Evolutionary conservation across 2,888 invertebrate species (phyloP), one percentile per base, ranked within the genome.

Genomic region (Drosophila meridionalis): DNA sequence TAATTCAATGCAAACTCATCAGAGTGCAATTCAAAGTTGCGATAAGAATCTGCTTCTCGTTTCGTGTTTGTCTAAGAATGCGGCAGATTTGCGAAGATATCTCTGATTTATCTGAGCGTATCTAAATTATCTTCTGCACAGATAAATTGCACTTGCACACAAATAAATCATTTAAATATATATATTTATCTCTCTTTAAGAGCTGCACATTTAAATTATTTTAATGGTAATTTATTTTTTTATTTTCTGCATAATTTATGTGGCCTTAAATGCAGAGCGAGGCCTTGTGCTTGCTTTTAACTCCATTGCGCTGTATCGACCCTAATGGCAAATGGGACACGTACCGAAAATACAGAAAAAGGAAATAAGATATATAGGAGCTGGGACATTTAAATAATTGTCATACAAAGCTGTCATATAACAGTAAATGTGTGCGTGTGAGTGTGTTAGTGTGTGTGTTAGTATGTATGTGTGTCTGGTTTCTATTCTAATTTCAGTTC

Each of bases 331-430:
- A 34, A 40, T 26, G 50, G 34, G 34, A 59, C 59, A 59, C 59
- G 59, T 59, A 47, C 36, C 4, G 36, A 7, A 5, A 45, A 12
- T 26, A 45, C 26, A 45, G n/a, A 9, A n/a, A 14, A 30, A 43
- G 4, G 32, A 50, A 32, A 32, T 3, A 32, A 52, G 50, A 52
- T 52, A 61, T 38, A 28, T 58, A 59, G 36, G 75, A 57, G 57
- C 38, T 45, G 52, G 48, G 52, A 60, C 71, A 80, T 78, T 80
- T 67, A 62, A 81, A 73, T 79, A 73, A 79, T 77, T 81, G 69
- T 73, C 73, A 73, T 73, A 66, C 58, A 68, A 45, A 61, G 45
- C 69, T 69, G 69, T 76, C 76, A 70, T 70, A 64, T 12, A 38
- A 38, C n/a, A 48, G 32, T 36, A 12, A 28, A 36, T 53, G 28